phyloP scores from a whole-genome alignment of 2,888 invertebrate genomes.

The Apocheima hispidaria region DNA sequence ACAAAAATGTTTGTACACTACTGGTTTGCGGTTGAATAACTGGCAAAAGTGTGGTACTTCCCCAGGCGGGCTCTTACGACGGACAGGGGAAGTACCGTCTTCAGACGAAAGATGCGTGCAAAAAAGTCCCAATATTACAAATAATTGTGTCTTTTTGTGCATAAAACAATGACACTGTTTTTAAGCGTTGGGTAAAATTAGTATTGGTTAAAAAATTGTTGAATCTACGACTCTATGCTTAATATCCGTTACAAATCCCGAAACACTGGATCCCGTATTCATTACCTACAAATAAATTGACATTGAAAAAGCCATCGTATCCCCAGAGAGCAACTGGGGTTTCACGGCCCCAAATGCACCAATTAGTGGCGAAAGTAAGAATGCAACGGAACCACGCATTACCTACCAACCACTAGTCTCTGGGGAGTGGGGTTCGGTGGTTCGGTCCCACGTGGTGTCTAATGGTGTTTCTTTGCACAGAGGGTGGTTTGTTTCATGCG shows the following conservation, averaged over 20 bases:
- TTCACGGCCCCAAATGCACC: slow-evolving; percentile 77
- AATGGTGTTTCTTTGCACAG: slow-evolving; percentile 82
- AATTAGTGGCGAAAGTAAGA: slow-evolving; percentile 85
- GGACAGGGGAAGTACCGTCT: no score
- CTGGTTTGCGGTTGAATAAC: no score
- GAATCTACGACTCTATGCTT: neutral
- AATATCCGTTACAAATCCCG: slow-evolving; percentile 44
- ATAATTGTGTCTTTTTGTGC: no score
- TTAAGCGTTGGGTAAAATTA: neutral
- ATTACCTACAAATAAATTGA: slow-evolving; percentile 75
- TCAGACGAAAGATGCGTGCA: no score
- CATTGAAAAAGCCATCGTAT: slow-evolving; percentile 73
- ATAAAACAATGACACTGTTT: no score
- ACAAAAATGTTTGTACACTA: no score
- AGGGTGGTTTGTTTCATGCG: slow-evolving; percentile 73
- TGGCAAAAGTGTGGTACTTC: no score
- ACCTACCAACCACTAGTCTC: slow-evolving; percentile 59
- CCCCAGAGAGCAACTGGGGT: slow-evolving; percentile 70
- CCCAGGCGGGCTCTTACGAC: no score
- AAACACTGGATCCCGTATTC: slow-evolving; percentile 49
- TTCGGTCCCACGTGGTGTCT: slow-evolving; percentile 76
- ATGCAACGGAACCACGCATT: slow-evolving; percentile 81
- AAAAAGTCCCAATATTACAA: no score
- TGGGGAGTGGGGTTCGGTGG: slow-evolving; percentile 61
- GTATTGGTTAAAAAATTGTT: neutral